phyloP scores from a whole-genome alignment of 2,113 vertebrate genomes.

The Podilymbus podiceps region DNA sequence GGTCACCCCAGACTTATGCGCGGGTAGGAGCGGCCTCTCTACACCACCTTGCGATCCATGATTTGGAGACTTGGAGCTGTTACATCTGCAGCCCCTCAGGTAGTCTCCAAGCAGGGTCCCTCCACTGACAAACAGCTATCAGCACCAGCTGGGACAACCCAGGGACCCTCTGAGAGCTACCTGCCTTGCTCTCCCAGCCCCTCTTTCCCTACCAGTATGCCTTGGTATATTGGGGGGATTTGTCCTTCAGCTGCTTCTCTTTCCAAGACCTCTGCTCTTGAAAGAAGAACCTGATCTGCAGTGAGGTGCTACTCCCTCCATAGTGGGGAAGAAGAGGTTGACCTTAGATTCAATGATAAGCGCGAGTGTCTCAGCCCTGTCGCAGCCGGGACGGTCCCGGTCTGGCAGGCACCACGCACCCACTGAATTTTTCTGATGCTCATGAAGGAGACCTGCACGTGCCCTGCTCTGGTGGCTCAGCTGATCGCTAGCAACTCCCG shows the following conservation, averaged over 20 bases:
- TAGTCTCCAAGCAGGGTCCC: neutral
- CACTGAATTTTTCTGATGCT: neutral
- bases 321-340: neutral
- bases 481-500: neutral
- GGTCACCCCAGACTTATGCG: neutral
- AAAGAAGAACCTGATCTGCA: neutral
- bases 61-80: no score
- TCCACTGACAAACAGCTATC: neutral
- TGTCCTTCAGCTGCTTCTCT: neutral
- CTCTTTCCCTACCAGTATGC: neutral
- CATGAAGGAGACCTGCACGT: neutral
- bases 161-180: neutral
- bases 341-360: neutral
- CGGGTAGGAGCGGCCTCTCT: neutral
- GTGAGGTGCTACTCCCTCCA: neutral
- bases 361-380: neutral
- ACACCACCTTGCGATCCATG: neutral
- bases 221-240: neutral
- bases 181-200: neutral
- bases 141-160: neutral
- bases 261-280: neutral
- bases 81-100: neutral
- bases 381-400: fast-evolving
- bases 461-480: neutral
- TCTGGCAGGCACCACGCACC: neutral